A percentile compares a stretch with the other conserved stretches of the same genome.
These are phyloP conservation scores for Pristionchus exspectatus DNA, from an alignment of 2,888 invertebrate species.

Conservation along the genomic window DNA sequence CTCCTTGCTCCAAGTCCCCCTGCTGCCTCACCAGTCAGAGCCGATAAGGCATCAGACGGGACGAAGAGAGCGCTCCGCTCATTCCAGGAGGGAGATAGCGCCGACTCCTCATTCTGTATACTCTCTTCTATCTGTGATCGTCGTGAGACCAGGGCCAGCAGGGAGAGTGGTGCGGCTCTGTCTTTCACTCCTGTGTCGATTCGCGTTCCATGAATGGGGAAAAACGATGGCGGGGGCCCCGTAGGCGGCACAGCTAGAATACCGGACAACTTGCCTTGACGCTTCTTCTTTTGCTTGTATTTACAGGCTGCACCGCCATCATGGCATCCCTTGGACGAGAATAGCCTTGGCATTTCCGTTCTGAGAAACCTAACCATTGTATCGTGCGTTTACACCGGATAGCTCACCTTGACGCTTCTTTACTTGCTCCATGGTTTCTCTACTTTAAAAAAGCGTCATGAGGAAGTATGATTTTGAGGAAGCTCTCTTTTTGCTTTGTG, in stretches of 20 bases:
- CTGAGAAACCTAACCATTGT: too few relatives aligned
- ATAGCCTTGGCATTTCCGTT: too few relatives aligned
- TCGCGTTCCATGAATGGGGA: constrained; percentile 42
- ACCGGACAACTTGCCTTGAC: not conserved
- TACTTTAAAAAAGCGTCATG: too few relatives aligned
- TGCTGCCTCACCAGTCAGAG: not conserved
- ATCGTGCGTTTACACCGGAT: too few relatives aligned
- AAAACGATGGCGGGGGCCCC: not conserved
- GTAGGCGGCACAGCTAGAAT: not conserved
- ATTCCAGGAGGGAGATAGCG: not conserved
- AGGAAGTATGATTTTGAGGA: too few relatives aligned
- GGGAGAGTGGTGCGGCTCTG: not conserved
- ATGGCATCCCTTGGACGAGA: too few relatives aligned
- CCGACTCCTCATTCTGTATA: not conserved
- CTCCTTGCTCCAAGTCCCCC: not conserved
- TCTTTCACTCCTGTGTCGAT: not conserved
- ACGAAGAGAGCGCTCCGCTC: not conserved
- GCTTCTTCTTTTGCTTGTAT: too few relatives aligned
- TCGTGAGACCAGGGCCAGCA: not conserved
- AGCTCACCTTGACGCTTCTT: too few relatives aligned
- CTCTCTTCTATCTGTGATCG: not conserved
- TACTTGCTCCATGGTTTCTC: too few relatives aligned
- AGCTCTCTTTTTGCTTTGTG: too few relatives aligned
- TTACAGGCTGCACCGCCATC: too few relatives aligned
- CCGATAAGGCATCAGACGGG: not conserved